Base-by-base conservation (phyloP, 2,113 vertebrate genomes). In the Cynopterus brachyotis region DNA sequence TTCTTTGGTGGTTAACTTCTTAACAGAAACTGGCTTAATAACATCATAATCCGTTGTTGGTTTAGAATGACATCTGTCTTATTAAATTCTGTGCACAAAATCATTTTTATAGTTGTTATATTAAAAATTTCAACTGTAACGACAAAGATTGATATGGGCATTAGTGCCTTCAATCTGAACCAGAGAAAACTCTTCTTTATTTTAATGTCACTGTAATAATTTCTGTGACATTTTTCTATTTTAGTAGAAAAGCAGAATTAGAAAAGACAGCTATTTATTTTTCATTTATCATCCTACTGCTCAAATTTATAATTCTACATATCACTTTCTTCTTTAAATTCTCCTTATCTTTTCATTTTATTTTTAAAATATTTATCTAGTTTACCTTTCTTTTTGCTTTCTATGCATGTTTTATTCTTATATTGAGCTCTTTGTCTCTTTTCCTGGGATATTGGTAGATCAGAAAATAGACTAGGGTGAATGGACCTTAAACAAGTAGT, bases 1-100 rank as follows among this genome's bases (percentile, higher is more conserved):
- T 12, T 76, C 26, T 92, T 57, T n/a, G 1, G 28, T 60, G 59
- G 4, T 67, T 73, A 53, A 88, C 69, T 97, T 42, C n/a, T 55
- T 70, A 86, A 69, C 8, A 85, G 53, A 69, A 83, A 84, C 1
- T 79, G 6, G 76, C 55, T 32, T 66, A 66, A 13, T 85, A 55
- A 94, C 3, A 9, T 30, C 32, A n/a, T 6, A 45, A 28, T 59
- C 35, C 0, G 0, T 45, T 2, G 0, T 75, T n/a, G 0, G 69
- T 91, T 92, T 45, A 50, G 30, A 93, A 83, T 47, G 28, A n/a
- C 2, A 85, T 42, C 0, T 28, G 9, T 30, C 30, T 80, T 9
- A 91, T 12, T 66, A 96, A 93, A 86, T 57, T 80, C 40, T 78
- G 5, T 81, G 45, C 2, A 11, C 30, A 72, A 45, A 30, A 12